Percentiles rank a stretch among this genome's conserved stretches.
Conservation (phyloP, 2,888 invertebrate genomes). For the Pherbina coryleti region DNA sequence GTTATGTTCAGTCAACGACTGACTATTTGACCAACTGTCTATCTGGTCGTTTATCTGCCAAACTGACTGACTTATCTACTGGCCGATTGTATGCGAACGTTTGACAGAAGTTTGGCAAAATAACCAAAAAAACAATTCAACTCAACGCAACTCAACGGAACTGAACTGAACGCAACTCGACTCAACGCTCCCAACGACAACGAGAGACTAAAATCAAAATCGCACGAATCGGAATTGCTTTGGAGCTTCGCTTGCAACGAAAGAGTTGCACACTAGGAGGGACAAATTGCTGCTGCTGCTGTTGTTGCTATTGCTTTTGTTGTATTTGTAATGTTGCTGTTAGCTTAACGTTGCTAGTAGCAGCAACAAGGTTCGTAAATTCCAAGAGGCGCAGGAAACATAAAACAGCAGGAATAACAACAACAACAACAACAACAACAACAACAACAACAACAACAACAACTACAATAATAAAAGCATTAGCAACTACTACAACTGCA, state of each 20-base stretch:
- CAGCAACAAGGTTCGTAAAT: not conserved
- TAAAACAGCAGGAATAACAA: not conserved
- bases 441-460: not conserved
- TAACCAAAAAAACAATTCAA: constrained; percentile 25
- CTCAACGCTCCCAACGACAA: constrained; percentile 44
- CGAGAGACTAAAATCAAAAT: constrained; percentile 46
- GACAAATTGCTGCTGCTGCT: constrained; percentile 7
- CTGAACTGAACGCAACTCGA: constrained; percentile 24
- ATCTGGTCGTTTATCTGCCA: not conserved
- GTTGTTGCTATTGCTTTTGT: not conserved
- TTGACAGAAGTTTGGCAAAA: constrained; percentile 13
- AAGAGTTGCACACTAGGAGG: constrained; percentile 33
- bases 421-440: not conserved
- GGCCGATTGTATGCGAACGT: not conserved
- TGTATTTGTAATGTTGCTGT: not conserved
- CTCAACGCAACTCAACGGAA: constrained; percentile 31
- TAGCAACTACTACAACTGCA: not conserved
- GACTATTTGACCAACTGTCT: not conserved
- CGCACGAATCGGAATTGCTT: constrained; percentile 8
- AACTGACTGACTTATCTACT: not conserved
- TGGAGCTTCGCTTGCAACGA: not conserved
- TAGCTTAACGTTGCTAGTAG: not conserved
- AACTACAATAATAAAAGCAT: not conserved
- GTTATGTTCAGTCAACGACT: constrained; percentile 7
- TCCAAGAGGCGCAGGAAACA: not conserved